Percentiles rank a stretch among this genome's conserved stretches.
Evolutionary conservation across 35 echinoderm and acorn worm genomes (phyloP).

Genomic region (Stichopus chloronotus): DNA sequence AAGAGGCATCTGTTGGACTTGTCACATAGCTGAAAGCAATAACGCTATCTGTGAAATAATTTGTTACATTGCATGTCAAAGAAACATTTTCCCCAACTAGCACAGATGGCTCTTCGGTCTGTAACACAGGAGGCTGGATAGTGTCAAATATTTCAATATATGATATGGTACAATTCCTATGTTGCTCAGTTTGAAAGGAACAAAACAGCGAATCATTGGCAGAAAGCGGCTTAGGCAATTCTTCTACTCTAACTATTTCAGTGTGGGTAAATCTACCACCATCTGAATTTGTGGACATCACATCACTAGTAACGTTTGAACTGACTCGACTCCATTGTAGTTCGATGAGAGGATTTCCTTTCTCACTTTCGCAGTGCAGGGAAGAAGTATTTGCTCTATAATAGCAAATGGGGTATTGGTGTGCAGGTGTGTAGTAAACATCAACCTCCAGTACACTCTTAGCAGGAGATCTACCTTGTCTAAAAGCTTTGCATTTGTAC

Average conservation of each 20-base stretch:
- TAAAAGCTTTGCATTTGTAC: background rate
- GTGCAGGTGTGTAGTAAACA: background rate
- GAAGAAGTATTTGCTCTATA: background rate
- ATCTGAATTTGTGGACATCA: background rate
- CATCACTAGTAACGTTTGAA: background rate
- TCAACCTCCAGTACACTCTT: background rate
- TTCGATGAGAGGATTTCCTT: background rate
- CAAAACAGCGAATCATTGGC: background rate
- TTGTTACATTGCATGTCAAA: background rate
- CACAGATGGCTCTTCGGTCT: background rate
- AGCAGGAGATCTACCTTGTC: background rate
- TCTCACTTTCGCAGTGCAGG: background rate
- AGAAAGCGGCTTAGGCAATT: background rate
- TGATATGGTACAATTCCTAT: background rate
- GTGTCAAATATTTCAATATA: background rate
- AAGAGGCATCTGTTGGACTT: background rate
- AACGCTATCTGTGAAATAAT: background rate
- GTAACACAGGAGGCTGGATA: background rate
- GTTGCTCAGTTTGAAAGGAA: background rate
- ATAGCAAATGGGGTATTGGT: background rate
- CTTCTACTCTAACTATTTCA: background rate
- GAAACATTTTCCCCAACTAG: background rate
- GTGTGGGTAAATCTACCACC: background rate
- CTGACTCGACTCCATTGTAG: background rate
- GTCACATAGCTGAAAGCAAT: background rate